A percentile compares a stretch with the other conserved stretches of the same genome.
Evolutionary conservation across 2,797 vertebrate species (phyloP).

Genomic region (Hoplostethus mediterraneus): DNA sequence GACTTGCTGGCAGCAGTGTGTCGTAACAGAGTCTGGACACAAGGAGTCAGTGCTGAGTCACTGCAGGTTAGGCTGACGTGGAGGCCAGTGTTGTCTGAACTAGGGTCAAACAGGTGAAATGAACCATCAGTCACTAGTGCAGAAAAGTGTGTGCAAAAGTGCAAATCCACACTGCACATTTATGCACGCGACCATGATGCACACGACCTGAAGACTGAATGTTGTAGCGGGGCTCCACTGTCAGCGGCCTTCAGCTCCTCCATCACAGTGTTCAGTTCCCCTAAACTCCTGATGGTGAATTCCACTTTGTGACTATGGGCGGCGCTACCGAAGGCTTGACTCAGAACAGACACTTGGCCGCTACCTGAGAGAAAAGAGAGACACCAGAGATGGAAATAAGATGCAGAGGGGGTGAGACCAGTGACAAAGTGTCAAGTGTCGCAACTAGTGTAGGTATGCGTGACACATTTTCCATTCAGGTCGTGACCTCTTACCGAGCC

Average conservation of each 20-base stretch:
- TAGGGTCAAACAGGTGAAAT: conserved; percentile 57
- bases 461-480: conserved; percentile 38
- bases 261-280: conserved; percentile 78
- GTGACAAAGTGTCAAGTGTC: conserved; percentile 14
- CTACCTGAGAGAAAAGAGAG: conserved; percentile 73
- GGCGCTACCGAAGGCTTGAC: conserved; percentile 64
- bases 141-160: not conserved
- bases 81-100: conserved; percentile 80
- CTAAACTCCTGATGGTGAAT: conserved; percentile 76
- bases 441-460: conserved; percentile 8
- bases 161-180: not conserved
- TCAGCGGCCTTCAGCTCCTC: conserved; percentile 80
- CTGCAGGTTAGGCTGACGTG: conserved; percentile 88
- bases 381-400: conserved; percentile 38
- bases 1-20: conserved; percentile 79
- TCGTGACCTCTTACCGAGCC: conserved; percentile 87
- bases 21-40: conserved; percentile 85
- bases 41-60: conserved; percentile 86
- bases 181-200: conserved; percentile 72
- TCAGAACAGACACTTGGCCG: conserved; percentile 82
- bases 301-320: conserved; percentile 86
- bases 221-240: conserved; percentile 69
- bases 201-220: conserved; percentile 83
- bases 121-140: not conserved
- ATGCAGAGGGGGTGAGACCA: conserved; percentile 8